Evolutionary conservation across 2,113 vertebrate genomes (phyloP).

Genomic region (Thamnaconus septentrionalis): DNA sequence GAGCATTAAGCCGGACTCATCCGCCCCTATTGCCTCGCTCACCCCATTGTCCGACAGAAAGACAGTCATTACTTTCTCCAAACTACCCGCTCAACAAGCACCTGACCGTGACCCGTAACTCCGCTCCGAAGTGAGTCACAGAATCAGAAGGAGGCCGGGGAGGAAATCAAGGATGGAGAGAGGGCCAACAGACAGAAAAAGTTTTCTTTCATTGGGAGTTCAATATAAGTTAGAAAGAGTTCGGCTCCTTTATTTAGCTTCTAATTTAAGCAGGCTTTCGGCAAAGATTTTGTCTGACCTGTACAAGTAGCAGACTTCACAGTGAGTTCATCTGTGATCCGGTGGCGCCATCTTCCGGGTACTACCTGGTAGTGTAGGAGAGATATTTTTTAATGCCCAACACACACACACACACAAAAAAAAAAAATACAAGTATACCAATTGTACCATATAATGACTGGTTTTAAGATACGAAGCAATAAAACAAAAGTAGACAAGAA

Average conservation of each 20-base stretch:
- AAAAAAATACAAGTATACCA: too few relatives aligned
- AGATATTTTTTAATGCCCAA: too few relatives aligned
- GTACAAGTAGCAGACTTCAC: neutral
- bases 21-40: slow-evolving; percentile 53
- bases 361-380: neutral
- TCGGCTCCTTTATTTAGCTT: too few relatives aligned
- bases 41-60: slow-evolving; percentile 55
- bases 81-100: slow-evolving; percentile 34
- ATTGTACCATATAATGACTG: too few relatives aligned
- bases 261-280: too few relatives aligned
- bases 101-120: slow-evolving; percentile 46
- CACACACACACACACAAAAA: too few relatives aligned
- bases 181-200: too few relatives aligned
- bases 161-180: neutral
- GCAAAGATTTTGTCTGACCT: neutral
- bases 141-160: neutral
- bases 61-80: slow-evolving; percentile 51
- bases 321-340: slow-evolving; percentile 39
- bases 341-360: slow-evolving; percentile 65
- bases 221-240: neutral
- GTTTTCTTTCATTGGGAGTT: neutral
- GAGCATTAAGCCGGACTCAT: slow-evolving; percentile 69
- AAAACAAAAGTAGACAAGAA: too few relatives aligned
- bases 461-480: too few relatives aligned
- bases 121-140: neutral